Base-by-base conservation (phyloP, 1,140 invertebrate genomes). In the Macrotrachela quadricornifera region DNA sequence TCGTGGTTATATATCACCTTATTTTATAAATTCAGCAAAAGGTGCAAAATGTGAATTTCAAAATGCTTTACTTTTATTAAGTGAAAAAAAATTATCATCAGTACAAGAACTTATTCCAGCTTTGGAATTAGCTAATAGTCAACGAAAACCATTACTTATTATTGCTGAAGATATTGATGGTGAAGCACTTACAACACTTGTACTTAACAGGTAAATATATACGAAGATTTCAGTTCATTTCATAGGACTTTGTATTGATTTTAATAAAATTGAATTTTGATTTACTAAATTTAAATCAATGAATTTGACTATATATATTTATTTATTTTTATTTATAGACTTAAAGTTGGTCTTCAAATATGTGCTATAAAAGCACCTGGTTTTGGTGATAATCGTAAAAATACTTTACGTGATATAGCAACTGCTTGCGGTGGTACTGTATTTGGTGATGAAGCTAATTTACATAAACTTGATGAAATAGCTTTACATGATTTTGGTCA, bases 161-260 rank as follows among this genome's bases (percentile, higher is more conserved):
- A 78, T 99, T 68, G 92, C 94, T 57, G 94, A 99, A 74, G 94
- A 99, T 73, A 78, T 99, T 56, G 94, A 99, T 73, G 90, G 94
- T 30, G 94, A 99, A 74, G 94, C 94, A 37, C 70, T 99, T 18
- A 92, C 85, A 40, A 95, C 92, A 11, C 74, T 99, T 36, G 94
- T 99, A 54, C 82, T 99, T 1, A 99, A 30, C 21, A 30, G 21
- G 21, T 30, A 30, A 30, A 8, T 4, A 30, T 30, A 30, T n/a
- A n/a, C n/a, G n/a, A n/a, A n/a, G n/a, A n/a, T n/a, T n/a, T n/a
- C n/a, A n/a, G n/a, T n/a, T n/a, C n/a, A n/a, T n/a, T n/a, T n/a
- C n/a, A n/a, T n/a, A n/a, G n/a, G n/a, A n/a, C n/a, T n/a, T n/a
- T n/a, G n/a, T n/a, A n/a, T n/a, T n/a, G n/a, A n/a, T n/a, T n/a